Percentiles rank a stretch among this genome's conserved stretches.
Conservation (phyloP, 2,797 vertebrate species). For the Hypotaenidia philippensis region DNA sequence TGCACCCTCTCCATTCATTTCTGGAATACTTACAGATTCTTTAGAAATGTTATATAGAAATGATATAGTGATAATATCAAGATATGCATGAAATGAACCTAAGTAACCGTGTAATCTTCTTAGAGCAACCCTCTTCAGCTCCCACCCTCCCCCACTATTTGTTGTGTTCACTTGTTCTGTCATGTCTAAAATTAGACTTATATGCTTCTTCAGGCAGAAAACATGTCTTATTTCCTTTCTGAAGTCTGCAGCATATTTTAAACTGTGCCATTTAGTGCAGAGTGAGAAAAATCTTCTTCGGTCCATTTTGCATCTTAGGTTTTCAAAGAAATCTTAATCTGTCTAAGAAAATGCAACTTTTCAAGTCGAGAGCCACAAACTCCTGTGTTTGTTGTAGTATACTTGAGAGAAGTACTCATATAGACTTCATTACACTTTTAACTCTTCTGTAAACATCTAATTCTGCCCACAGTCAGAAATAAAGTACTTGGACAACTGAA, state of each 20-base stretch:
- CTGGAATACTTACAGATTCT: not conserved
- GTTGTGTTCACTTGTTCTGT: not conserved
- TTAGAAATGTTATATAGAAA: not conserved
- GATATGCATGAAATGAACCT: not conserved
- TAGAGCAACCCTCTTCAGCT: not conserved
- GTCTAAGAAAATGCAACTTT: not conserved
- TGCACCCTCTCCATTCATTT: not conserved
- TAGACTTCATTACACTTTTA: not conserved
- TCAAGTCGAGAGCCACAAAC: not conserved
- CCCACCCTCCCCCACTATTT: not conserved
- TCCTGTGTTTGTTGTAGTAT: not conserved
- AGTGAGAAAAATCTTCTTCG: not conserved
- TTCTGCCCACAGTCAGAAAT: not conserved
- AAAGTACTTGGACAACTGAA: not conserved
- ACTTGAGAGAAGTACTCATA: not conserved
- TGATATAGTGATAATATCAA: not conserved
- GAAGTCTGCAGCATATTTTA: not conserved
- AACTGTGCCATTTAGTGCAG: not conserved
- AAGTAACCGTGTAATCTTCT: not conserved
- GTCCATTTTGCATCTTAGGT: not conserved
- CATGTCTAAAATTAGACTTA: conserved; percentile 22
- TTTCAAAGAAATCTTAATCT: not conserved
- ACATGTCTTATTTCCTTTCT: not conserved
- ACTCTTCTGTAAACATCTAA: not conserved
- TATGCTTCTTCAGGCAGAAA: not conserved